Conservation (phyloP, 1,140 invertebrate species). For the Papilio machaon region DNA sequence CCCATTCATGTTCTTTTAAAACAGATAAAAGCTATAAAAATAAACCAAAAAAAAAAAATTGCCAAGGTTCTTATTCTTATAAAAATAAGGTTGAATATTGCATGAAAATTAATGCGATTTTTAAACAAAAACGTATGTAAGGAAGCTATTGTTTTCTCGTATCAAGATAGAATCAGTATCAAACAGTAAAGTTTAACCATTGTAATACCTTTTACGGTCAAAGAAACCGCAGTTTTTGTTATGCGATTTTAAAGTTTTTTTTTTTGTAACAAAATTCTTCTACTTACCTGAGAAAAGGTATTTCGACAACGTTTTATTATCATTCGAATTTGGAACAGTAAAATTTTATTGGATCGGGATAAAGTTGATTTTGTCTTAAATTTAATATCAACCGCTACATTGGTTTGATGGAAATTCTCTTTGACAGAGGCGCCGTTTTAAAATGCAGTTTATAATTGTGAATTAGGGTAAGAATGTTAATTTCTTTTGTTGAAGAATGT, state of each 20-base stretch:
- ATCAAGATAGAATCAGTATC: conserved; percentile 63
- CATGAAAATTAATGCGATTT: conserved; percentile 7
- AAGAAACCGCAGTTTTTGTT: conserved; percentile 68
- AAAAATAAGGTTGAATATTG: conserved; percentile 28
- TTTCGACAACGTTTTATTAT: conserved; percentile 37
- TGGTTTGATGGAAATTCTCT: background rate
- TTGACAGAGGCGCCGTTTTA: conserved; percentile 48
- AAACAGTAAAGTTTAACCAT: conserved; percentile 68
- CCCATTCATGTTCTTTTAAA: conserved; percentile 41
- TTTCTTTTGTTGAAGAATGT: background rate
- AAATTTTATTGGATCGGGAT: conserved; percentile 43
- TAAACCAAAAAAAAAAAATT: background rate
- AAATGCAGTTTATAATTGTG: conserved; percentile 31
- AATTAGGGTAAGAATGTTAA: background rate
- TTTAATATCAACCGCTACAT: conserved; percentile 38
- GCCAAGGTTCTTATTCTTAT: background rate
- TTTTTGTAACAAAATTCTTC: conserved; percentile 61
- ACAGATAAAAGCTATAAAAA: conserved; percentile 44
- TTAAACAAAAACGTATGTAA: conserved; percentile 40
- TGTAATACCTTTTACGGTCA: conserved; percentile 59
- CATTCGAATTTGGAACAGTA: background rate
- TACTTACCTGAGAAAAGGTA: conserved; percentile 57
- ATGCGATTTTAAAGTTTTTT: conserved; percentile 46
- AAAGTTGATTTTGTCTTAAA: conserved; percentile 51
- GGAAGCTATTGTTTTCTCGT: conserved; percentile 52